Evolutionary conservation across 2,113 vertebrate genomes (phyloP), one percentile per base, ranked within the genome.

Genomic region (Nyctibius bracteatus): DNA sequence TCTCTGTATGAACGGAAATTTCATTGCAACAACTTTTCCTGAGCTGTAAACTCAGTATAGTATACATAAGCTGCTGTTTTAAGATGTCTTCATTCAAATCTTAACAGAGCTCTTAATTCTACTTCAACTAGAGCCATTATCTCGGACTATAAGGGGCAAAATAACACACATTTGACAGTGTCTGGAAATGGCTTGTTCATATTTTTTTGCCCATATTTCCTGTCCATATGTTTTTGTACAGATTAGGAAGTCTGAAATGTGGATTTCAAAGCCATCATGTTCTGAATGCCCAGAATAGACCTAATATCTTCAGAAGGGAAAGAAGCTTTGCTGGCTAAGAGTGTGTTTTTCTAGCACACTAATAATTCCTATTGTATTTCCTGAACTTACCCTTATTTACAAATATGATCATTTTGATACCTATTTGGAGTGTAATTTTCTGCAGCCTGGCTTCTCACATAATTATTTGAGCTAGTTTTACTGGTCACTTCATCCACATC

Each of bases 241-340:
- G 46, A 57, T 59, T 67, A 49, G 12, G 41, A 81, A 58, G 14
- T 31, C 59, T 81, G 43, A 86, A 39, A 31, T n/a, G 17, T 73
- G 6, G 12, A 65, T 54, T 81, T 84, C 46, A 70, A 81, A 87
- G 22, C n/a, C 14, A 52, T 12, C 5, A 18, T 58, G 6, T 4
- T 51, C 65, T 74, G 63, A 74, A 70, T n/a, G 9, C 5, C 8
- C 11, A 37, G 13, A 66, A 90, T 4, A 4, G 9, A 49, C 12
- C 9, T 16, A 37, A 46, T 14, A 43, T 0, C 0, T 77, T 78
- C 12, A 58, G 31, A 92, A 2, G 6, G 18, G 5, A 68, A 59
- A 49, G 10, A 66, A 66, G 12, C 6, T 20, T 41, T 55, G 5
- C 6, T 54, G 51, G 5, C 5, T 46, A 58, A 35, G 2, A 13